Percentiles rank a stretch among this genome's conserved stretches.
These are phyloP conservation scores for Dasyornis broadbenti DNA, from an alignment of 2,113 vertebrate genomes.

Conservation along the genomic window DNA sequence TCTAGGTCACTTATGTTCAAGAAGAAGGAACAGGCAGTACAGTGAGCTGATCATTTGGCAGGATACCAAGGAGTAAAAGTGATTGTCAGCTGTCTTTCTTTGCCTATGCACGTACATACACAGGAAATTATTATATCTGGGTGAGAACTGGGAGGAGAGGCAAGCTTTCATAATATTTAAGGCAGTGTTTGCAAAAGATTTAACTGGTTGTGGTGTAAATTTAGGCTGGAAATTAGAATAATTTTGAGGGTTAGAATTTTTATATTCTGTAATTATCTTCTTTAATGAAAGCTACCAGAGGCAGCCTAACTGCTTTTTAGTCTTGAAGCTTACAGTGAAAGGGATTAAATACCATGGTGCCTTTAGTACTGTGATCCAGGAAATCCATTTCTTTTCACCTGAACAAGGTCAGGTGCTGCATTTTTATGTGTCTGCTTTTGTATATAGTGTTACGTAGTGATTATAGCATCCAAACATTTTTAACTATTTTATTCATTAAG, in stretches of 20 bases:
- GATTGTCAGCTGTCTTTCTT: not conserved
- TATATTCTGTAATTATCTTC: not conserved
- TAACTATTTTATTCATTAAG: slow-evolving; percentile 4
- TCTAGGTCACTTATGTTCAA: not conserved
- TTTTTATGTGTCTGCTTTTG: slow-evolving; percentile 16
- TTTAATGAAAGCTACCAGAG: not conserved
- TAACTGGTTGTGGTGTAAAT: not conserved
- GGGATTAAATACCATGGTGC: not conserved
- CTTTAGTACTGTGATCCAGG: not conserved
- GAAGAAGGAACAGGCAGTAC: not conserved
- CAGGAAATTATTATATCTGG: not conserved
- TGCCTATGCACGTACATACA: not conserved
- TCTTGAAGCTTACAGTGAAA: not conserved
- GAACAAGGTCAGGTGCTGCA: not conserved
- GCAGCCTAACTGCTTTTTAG: not conserved
- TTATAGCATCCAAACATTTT: not conserved
- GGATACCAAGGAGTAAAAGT: not conserved
- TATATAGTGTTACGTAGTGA: not conserved
- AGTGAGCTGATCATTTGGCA: not conserved
- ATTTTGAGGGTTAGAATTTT: not conserved
- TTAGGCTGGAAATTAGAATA: not conserved
- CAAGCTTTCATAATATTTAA: not conserved
- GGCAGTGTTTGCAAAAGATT: not conserved
- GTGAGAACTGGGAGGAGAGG: not conserved
- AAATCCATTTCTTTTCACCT: not conserved